Percentiles rank a stretch among this genome's conserved stretches.
These are phyloP conservation scores for Microlaimidae sp. DNA, from an alignment of 2,888 invertebrate species.

Conservation along the genomic window DNA sequence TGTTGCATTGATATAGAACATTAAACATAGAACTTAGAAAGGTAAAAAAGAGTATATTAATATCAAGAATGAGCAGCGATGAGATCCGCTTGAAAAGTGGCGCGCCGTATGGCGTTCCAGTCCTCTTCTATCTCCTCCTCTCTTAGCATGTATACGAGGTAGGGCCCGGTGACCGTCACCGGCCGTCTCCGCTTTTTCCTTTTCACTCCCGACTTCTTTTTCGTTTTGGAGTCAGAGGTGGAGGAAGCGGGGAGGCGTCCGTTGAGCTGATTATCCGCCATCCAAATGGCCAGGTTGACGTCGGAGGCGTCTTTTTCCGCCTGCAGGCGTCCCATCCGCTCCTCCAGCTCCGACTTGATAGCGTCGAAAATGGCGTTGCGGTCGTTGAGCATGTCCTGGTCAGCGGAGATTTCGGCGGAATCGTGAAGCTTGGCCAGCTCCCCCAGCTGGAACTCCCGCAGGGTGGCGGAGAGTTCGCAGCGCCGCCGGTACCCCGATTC, in stretches of 20 bases:
- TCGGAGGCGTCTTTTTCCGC: not conserved
- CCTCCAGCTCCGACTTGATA: not conserved
- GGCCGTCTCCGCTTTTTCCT: not conserved
- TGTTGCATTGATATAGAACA: no score
- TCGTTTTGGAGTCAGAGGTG: not conserved
- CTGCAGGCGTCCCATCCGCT: not conserved
- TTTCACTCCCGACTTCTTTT: not conserved
- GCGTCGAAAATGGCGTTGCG: not conserved
- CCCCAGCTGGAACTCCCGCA: not conserved
- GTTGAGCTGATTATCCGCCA: no score
- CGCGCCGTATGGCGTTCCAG: not conserved
- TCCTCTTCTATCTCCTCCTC: conserved; percentile 3
- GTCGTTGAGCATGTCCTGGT: not conserved
- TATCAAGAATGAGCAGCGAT: conserved; percentile 45
- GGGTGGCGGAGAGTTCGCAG: not conserved
- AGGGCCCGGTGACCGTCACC: not conserved
- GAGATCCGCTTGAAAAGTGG: not conserved
- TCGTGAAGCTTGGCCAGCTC: not conserved
- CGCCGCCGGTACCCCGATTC: not conserved
- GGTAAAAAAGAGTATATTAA: not conserved
- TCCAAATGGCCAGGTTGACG: not conserved
- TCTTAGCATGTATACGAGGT: conserved; percentile 1
- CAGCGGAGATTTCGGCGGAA: not conserved
- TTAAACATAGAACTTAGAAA: no score
- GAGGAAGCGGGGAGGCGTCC: no score